Conservation (phyloP, 2,113 vertebrate species). For the Galeopterus variegatus region DNA sequence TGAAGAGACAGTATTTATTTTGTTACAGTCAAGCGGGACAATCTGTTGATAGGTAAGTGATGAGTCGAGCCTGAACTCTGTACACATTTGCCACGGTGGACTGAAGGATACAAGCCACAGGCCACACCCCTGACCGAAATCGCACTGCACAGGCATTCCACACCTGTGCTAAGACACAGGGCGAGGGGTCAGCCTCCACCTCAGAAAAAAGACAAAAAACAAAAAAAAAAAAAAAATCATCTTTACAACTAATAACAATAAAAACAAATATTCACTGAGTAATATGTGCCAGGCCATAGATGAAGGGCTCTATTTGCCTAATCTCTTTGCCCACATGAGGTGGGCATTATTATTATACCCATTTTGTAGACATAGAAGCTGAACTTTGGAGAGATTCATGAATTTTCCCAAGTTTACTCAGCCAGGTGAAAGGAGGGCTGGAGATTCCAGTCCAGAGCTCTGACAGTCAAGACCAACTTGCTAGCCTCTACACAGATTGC, state of each 20-base stretch:
- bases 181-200: conserved; percentile 72
- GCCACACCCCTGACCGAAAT: neutral
- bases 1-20: conserved; percentile 89
- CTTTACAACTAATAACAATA: neutral
- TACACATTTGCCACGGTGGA: conserved; percentile 72
- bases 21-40: conserved; percentile 84
- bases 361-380: neutral
- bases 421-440: neutral
- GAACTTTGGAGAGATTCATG: neutral
- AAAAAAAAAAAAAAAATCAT: too few species aligned
- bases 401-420: neutral
- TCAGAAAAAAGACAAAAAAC: too few species aligned
- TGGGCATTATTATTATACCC: neutral
- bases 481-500: neutral
- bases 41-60: conserved; percentile 81
- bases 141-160: conserved; percentile 71
- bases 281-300: neutral
- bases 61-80: conserved; percentile 79
- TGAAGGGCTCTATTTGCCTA: neutral
- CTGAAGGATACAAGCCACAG: conserved; percentile 65
- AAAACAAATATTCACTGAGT: neutral
- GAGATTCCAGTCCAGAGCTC: neutral
- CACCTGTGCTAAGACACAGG: conserved; percentile 56
- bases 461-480: neutral
- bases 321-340: neutral